Base-by-base conservation (phyloP, 37 sponge, comb jelly and placozoan species). In the Theonella swinhoei region DNA sequence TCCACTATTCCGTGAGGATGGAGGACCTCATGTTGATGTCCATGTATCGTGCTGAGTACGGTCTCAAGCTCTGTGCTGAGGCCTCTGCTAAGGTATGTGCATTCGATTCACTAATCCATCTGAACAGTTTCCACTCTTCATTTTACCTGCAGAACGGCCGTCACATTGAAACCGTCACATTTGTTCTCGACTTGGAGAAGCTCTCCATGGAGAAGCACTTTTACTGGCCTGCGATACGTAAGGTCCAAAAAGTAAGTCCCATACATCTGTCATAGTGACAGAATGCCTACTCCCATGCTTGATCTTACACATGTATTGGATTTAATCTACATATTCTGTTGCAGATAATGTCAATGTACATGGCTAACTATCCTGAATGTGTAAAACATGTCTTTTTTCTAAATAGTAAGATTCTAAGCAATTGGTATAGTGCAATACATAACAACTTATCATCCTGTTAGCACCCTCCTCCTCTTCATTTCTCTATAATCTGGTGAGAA, bases 201-300 rank as follows among this genome's bases (percentile, higher is more conserved):
- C 80, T 91, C 20, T 82, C 83, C 42, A 74, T 76, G 37, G 67
- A 86, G 79, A 59, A 75, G 38, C 87, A 91, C 39, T 91, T 64
- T 65, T 76, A 81, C 68, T 90, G 91, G 91, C 91, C 86, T 40
- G 77, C 82, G 61, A 80, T 70, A 31, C 34, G 17, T 39, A 7
- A 31, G 1, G 2, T 64, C 4, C 68, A 0, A 69, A 33, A 58
- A 11, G 80, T 79, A 20, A 63, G 76, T 30, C 8, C 29, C 9
- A 8, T 17, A 41, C 26, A n/a, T n/a, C 23, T 42, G 14, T 74
- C 7, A 25, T 9, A 8, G 9, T 19, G 68, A 8, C 8, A 25
- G 11, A 25, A n/a, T n/a, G n/a, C n/a, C n/a, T n/a, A n/a, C n/a
- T n/a, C n/a, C n/a, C n/a, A n/a, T 4, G 30, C 34, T 4, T 32